Conservation (phyloP, 2,888 invertebrate species). For the Nomada ferruginata region DNA sequence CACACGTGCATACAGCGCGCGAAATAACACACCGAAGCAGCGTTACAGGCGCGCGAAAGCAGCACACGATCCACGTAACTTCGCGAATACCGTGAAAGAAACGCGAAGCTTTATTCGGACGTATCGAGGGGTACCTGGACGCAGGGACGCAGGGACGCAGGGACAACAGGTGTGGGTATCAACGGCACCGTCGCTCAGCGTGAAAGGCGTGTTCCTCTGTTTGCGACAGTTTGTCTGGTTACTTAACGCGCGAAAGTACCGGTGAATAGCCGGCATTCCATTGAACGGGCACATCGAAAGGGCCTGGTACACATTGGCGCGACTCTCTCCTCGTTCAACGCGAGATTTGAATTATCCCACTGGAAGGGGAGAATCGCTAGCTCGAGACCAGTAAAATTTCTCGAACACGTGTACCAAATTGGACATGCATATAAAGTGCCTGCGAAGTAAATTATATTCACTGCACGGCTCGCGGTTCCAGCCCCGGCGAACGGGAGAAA, state of each 20-base stretch:
- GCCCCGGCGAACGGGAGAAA: background rate
- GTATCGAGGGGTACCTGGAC: constrained; percentile 44
- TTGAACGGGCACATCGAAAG: constrained; percentile 16
- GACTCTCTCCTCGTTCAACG: background rate
- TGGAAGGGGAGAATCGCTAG: constrained; percentile 17
- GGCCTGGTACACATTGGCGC: constrained; percentile 39
- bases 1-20: background rate
- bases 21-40: background rate
- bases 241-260: constrained; percentile 61
- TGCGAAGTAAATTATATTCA: background rate
- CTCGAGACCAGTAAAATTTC: constrained; percentile 33
- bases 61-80: constrained; percentile 34
- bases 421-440: background rate
- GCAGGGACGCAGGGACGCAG: background rate
- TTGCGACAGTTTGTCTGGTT: constrained; percentile 55
- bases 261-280: constrained; percentile 59
- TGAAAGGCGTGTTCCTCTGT: constrained; percentile 37
- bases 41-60: background rate
- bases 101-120: constrained; percentile 55
- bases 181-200: constrained; percentile 35
- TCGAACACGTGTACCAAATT: constrained; percentile 41
- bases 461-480: background rate
- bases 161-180: constrained; percentile 3
- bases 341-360: constrained; percentile 18
- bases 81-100: constrained; percentile 20